Conservation (phyloP, 2,797 vertebrate genomes). For the Lerista edwardsae region DNA sequence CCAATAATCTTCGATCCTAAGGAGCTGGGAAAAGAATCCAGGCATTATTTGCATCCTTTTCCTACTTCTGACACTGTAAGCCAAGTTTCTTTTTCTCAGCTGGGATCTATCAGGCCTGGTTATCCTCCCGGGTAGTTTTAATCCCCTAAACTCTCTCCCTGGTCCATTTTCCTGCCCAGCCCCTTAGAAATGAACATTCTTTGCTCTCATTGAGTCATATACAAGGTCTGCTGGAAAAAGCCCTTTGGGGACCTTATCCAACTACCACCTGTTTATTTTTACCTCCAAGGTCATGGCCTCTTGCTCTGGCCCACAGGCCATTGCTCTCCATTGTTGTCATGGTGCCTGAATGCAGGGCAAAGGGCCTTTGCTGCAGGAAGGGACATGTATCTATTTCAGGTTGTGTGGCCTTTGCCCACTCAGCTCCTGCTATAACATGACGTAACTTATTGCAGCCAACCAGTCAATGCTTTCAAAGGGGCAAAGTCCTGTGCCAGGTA, state of each 20-base stretch:
- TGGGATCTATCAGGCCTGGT: background rate
- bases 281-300: background rate
- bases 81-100: background rate
- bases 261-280: constrained; percentile 37
- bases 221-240: background rate
- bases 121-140: background rate
- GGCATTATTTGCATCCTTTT: background rate
- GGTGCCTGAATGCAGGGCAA: constrained; percentile 23
- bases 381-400: constrained; percentile 41
- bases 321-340: constrained; percentile 10
- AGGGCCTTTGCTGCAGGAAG: constrained; percentile 12
- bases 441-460: background rate
- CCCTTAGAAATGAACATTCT: background rate
- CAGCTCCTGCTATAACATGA: constrained; percentile 20
- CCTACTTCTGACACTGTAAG: background rate
- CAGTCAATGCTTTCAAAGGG: background rate
- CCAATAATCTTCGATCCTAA: background rate
- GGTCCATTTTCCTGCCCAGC: background rate
- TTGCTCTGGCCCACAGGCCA: background rate
- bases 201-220: background rate
- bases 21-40: rapidly evolving
- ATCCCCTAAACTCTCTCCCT: background rate
- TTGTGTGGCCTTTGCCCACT: constrained; percentile 37
- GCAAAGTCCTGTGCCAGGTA: constrained; percentile 16
- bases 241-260: background rate